These are phyloP conservation scores for Stichodactyla mertensii DNA, from an alignment of 64 coral and sea anemone genomes.

Conservation along the genomic window DNA sequence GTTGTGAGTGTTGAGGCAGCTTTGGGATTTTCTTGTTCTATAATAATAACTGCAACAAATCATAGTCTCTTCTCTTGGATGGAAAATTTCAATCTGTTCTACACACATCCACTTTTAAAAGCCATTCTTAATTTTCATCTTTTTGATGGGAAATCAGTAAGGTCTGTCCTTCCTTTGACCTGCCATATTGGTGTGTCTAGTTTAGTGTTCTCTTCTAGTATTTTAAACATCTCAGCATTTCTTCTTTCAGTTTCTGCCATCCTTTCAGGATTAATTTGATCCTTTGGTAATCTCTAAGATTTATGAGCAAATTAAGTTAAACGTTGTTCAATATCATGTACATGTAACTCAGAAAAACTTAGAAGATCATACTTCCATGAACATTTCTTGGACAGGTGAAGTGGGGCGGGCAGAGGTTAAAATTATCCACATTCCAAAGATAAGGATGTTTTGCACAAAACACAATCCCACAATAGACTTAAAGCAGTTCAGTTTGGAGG, in stretches of 20 bases:
- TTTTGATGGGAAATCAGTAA: background rate
- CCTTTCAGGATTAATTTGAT: constrained; percentile 23
- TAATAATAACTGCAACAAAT: background rate
- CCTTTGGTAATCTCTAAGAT: constrained; percentile 43
- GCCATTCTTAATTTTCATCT: constrained; percentile 2
- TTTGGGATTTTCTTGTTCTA: background rate
- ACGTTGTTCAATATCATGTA: background rate
- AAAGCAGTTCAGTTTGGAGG: no score
- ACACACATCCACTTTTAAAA: background rate
- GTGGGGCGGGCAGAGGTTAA: no score
- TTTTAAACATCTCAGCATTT: constrained; percentile 51
- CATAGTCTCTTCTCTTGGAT: background rate
- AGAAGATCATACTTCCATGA: no score
- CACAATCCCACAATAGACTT: no score
- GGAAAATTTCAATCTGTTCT: background rate
- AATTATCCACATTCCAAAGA: no score
- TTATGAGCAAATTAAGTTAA: background rate
- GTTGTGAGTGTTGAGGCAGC: no score
- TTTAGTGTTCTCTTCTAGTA: constrained; percentile 53
- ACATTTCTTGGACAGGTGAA: no score
- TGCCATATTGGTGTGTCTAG: constrained; percentile 42
- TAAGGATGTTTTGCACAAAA: no score
- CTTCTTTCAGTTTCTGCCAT: constrained; percentile 37
- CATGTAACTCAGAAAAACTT: no score
- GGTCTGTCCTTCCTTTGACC: constrained; percentile 35